Evolutionary conservation across 2,888 invertebrate species (phyloP).

Genomic region (Nephrotoma guestfalica): DNA sequence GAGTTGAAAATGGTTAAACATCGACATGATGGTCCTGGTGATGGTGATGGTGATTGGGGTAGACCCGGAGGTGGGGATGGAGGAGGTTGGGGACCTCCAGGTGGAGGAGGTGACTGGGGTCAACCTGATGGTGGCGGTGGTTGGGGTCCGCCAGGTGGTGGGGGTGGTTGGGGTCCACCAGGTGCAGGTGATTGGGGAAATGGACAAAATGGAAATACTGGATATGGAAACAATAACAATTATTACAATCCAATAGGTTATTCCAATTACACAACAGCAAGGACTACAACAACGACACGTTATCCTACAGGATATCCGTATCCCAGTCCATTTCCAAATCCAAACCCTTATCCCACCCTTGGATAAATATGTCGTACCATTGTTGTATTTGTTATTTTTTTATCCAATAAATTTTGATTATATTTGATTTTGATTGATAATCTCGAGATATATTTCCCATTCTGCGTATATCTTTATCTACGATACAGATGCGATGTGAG

Average conservation of each 20-base stretch:
- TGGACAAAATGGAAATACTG: not conserved
- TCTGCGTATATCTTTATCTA: not conserved
- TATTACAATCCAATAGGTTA: not conserved
- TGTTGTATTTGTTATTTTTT: not conserved
- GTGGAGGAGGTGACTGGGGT: not conserved
- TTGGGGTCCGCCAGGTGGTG: not conserved
- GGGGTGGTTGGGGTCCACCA: not conserved
- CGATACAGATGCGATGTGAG: not conserved
- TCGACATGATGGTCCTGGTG: not conserved
- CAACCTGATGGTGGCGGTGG: constrained; percentile 5
- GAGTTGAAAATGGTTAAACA: not conserved
- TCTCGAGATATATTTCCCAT: not conserved
- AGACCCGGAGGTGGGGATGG: not conserved
- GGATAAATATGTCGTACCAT: not conserved
- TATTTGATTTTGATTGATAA: not conserved
- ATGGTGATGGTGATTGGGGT: not conserved
- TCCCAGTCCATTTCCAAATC: not conserved
- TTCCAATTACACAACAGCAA: not conserved
- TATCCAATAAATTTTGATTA: not conserved
- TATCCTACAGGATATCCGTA: not conserved
- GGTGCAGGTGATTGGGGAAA: not conserved
- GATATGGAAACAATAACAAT: not conserved
- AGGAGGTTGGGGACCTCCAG: not conserved
- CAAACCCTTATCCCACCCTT: not conserved
- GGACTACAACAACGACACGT: not conserved